Percentiles rank a stretch among this genome's conserved stretches.
Evolutionary conservation across 2,113 vertebrate genomes (phyloP).

Genomic region (Coptodon bakossiorum): DNA sequence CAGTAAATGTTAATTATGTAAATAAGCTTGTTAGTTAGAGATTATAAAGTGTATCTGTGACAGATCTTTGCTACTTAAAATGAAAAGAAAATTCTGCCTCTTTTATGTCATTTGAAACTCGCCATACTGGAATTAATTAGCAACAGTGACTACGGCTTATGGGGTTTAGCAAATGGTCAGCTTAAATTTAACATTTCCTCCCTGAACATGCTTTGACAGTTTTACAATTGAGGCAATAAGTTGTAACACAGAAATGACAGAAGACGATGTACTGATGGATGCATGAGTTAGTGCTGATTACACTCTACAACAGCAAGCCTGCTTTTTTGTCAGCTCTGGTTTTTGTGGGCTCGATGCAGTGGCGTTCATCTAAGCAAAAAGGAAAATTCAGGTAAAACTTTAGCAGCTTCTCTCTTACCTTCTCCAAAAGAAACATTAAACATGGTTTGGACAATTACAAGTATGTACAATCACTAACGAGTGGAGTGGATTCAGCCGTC

Average conservation of each 20-base stretch:
- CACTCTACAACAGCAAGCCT: neutral
- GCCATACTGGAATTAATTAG: neutral
- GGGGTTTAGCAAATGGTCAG: neutral
- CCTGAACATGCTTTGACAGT: neutral
- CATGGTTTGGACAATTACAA: neutral
- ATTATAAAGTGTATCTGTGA: neutral
- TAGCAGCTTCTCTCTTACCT: neutral
- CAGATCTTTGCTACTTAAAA: neutral
- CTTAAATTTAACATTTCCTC: neutral
- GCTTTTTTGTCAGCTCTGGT: neutral
- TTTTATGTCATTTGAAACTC: neutral
- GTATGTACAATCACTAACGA: slow-evolving; percentile 30
- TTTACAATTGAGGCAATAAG: neutral
- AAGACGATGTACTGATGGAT: neutral
- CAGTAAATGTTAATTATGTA: neutral
- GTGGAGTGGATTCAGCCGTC: neutral
- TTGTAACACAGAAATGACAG: neutral
- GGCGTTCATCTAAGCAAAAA: neutral
- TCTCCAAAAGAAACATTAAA: neutral
- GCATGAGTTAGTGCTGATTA: neutral
- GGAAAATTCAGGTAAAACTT: neutral
- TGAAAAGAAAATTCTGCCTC: neutral
- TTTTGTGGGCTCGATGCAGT: neutral
- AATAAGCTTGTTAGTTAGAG: neutral
- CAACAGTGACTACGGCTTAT: neutral